These are phyloP conservation scores for Lampris megalopsis DNA, from an alignment of 2,113 vertebrate species.

Conservation along the genomic window DNA sequence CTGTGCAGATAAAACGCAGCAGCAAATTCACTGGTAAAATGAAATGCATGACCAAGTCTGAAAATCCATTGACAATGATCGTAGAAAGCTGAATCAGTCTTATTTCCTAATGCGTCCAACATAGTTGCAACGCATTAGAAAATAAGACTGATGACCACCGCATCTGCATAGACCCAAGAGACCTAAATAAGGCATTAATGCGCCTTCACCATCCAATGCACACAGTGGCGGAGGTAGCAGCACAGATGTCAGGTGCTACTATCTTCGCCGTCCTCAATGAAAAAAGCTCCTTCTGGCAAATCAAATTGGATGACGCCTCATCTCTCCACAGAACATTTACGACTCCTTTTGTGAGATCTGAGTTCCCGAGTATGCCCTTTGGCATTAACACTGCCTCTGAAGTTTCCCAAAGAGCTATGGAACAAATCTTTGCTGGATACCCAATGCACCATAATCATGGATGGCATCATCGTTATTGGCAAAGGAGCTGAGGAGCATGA, in stretches of 20 bases:
- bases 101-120: neutral
- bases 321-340: neutral
- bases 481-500: neutral
- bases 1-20: neutral
- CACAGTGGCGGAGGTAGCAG: constrained; percentile 18
- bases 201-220: constrained; percentile 14
- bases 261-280: constrained; percentile 28
- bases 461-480: too few species aligned
- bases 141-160: neutral
- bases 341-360: neutral
- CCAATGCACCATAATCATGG: too few species aligned
- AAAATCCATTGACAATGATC: neutral
- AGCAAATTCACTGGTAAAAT: neutral
- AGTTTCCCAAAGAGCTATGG: constrained; percentile 9
- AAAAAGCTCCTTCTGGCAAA: constrained; percentile 19
- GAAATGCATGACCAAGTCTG: neutral
- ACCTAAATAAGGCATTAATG: neutral
- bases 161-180: constrained; percentile 14
- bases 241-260: constrained; percentile 33
- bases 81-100: neutral
- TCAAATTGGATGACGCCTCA: constrained; percentile 4
- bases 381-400: neutral
- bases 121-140: constrained; percentile 18
- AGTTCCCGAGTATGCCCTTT: too few species aligned
- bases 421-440: neutral